A percentile compares a stretch with the other conserved stretches of the same genome.
These are phyloP conservation scores for Xerus inauris DNA, from an alignment of 2,113 vertebrate genomes.

Conservation along the genomic window DNA sequence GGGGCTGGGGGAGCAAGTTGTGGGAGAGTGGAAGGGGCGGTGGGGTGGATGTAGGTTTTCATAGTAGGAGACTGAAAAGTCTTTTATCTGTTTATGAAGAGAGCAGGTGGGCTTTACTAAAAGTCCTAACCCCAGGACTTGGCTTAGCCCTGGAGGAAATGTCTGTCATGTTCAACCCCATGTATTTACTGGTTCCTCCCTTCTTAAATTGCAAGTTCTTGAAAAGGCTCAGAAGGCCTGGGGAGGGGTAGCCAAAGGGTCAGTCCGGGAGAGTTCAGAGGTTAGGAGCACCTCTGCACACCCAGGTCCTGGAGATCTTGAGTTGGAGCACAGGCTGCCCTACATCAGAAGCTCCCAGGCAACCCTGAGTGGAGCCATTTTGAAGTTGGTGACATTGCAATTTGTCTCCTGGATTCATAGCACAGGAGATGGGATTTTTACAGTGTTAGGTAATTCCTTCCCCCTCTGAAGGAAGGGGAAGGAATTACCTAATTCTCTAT, in stretches of 20 bases:
- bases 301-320: neutral
- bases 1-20: neutral
- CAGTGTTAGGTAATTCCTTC: neutral
- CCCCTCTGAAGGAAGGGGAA: neutral
- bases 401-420: neutral
- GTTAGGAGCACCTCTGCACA: neutral
- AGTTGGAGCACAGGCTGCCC: neutral
- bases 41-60: constrained; percentile 21
- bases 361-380: neutral
- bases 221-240: neutral
- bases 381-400: neutral
- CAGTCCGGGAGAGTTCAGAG: neutral
- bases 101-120: constrained; percentile 67
- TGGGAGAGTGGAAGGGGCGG: neutral
- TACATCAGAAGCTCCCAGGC: neutral
- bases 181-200: constrained; percentile 37
- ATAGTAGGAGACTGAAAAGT: neutral
- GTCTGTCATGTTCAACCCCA: constrained; percentile 46
- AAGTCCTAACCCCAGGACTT: constrained; percentile 65
- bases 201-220: constrained; percentile 48
- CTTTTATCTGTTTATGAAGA: constrained; percentile 71
- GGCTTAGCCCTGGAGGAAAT: constrained; percentile 53
- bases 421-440: neutral
- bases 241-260: neutral
- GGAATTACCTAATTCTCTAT: no score